These are phyloP conservation scores for Ophion obscuratus DNA, from an alignment of 2,888 invertebrate genomes.

Conservation along the genomic window DNA sequence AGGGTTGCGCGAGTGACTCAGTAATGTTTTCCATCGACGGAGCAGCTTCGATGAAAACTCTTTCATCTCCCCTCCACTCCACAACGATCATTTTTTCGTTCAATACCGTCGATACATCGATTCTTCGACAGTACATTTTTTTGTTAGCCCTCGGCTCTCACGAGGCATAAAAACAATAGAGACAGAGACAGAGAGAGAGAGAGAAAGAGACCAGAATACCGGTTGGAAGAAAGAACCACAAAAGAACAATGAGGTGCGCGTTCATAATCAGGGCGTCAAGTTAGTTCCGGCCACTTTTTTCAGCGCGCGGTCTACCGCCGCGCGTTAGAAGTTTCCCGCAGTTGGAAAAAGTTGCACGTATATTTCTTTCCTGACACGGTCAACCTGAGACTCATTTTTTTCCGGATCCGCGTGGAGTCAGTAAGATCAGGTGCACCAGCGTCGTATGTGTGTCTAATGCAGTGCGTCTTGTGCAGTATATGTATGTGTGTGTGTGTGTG, in stretches of 20 bases:
- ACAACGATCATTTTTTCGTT: conserved; percentile 1
- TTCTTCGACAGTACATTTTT: conserved; percentile 29
- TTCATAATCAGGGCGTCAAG: conserved; percentile 39
- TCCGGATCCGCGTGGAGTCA: conserved; percentile 4
- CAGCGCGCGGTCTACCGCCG: conserved; percentile 7
- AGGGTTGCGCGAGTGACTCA: conserved; percentile 7
- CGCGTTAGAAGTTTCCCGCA: conserved; percentile 28
- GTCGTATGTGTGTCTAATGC: background rate
- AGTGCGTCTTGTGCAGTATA: conserved; percentile 47
- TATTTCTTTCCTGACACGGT: background rate
- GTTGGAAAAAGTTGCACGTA: background rate
- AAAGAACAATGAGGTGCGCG: conserved; percentile 15
- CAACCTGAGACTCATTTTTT: conserved; percentile 54
- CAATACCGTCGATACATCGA: conserved; percentile 22
- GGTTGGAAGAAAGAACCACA: conserved; percentile 26
- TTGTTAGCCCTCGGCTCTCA: background rate
- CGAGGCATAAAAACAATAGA: conserved; percentile 26
- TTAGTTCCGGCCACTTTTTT: conserved; percentile 59
- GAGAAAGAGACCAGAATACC: background rate
- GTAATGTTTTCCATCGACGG: conserved; percentile 53
- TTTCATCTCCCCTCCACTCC: background rate
- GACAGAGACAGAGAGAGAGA: background rate
- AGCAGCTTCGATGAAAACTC: conserved; percentile 38
- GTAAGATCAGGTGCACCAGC: background rate
- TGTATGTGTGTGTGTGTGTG: background rate